A percentile compares a stretch with the other conserved stretches of the same genome.
Evolutionary conservation across 1,140 invertebrate genomes (phyloP).

Genomic region (Samia ricini): DNA sequence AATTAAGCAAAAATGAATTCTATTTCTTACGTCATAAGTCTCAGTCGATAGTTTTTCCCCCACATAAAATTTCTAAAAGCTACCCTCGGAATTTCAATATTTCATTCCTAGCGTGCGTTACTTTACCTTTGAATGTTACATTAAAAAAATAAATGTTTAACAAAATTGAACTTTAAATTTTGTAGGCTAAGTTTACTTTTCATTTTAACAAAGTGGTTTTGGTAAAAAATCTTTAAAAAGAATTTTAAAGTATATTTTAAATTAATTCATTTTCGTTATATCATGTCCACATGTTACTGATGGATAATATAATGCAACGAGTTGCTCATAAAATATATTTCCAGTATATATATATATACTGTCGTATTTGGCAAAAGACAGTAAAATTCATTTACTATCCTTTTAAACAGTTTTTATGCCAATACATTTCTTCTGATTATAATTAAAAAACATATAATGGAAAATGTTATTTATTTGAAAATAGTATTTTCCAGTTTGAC

Average conservation of each 20-base stretch:
- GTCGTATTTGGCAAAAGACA: too few species aligned
- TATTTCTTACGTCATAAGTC: constrained; percentile 6
- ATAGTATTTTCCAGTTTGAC: too few species aligned
- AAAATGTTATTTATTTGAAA: too few species aligned
- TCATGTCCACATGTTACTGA: not conserved
- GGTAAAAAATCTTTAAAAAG: not conserved
- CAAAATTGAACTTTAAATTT: constrained; percentile 11
- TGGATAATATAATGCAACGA: too few species aligned
- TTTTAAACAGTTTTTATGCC: too few species aligned
- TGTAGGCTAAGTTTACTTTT: not conserved
- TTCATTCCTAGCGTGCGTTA: constrained; percentile 37
- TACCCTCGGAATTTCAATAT: constrained; percentile 38
- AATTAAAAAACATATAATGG: too few species aligned
- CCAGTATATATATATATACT: too few species aligned
- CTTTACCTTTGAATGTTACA: constrained; percentile 20
- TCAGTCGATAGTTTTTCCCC: constrained; percentile 1
- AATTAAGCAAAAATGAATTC: constrained; percentile 12
- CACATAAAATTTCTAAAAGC: constrained; percentile 18
- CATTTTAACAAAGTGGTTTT: not conserved
- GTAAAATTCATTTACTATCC: too few species aligned
- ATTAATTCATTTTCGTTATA: not conserved
- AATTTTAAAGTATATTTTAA: constrained; percentile 7
- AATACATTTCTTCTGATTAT: too few species aligned
- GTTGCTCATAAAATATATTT: too few species aligned
- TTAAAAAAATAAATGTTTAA: constrained; percentile 14